Base-by-base conservation (phyloP, 2,888 invertebrate species). In the Bombylius discolor region DNA sequence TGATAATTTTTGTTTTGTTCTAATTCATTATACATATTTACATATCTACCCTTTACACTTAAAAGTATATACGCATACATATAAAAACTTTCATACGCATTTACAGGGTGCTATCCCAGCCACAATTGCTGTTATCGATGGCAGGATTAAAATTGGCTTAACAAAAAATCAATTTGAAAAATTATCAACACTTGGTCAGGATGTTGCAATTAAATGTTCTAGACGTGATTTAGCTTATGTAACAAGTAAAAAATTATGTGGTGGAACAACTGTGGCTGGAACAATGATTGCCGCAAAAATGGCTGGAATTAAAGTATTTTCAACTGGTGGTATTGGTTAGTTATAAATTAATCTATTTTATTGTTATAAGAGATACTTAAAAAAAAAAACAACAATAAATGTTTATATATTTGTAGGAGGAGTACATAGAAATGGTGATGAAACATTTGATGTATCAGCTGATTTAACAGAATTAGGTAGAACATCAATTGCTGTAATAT, bases 261-360 rank as follows among this genome's bases (percentile, higher is more conserved):
- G 97, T 1, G 98, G 98, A 2, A 98, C 98, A 0, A 99, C 99
- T 0, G 98, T 99, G 1, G 89, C 96, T 0, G 95, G 89, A 0
- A 99, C 98, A 0, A 85, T 97, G 76, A 77, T 93, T 42, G 81
- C 89, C 8, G 90, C 97, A 1, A 80, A 89, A 59, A 76, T 81
- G 61, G 86, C 85, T 9, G 89, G 87, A 7, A 93, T 99, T 65
- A 80, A 83, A 12, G 79, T 99, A 52, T 96, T 99, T 77, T 97
- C 93, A 3, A 99, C 99, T 34, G 98, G 98, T 60, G 89, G 87
- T 5, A 78, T 81, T 62, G 81, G 81, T 78, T 61, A 64, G 65
- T 62, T 14, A 11, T 5, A n/a, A 42, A 11, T 42, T 42, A 4
- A 11, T 42, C 4, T 42, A 11, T 11, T 11, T 42, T 42, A 11